These are phyloP conservation scores for Eptesicus fuscus DNA, from an alignment of 2,113 vertebrate species.

Conservation along the genomic window DNA sequence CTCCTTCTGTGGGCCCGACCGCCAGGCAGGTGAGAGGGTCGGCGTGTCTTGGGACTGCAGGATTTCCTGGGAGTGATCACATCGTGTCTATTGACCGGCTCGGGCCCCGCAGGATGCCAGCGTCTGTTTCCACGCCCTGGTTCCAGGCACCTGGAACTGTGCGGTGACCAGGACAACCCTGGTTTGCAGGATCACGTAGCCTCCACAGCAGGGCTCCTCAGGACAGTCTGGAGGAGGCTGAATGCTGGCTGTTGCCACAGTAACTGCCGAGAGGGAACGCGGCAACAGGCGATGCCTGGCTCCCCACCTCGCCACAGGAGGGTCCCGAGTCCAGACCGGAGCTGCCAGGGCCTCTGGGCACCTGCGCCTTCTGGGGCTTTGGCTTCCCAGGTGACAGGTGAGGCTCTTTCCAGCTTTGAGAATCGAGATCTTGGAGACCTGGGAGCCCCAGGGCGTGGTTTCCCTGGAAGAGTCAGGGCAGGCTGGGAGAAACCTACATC, in stretches of 20 bases:
- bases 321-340: neutral
- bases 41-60: fast-evolving
- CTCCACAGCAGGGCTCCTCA: neutral
- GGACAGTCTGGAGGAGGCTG: neutral
- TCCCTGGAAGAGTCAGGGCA: too few relatives aligned
- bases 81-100: neutral
- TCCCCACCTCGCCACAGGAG: neutral
- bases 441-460: neutral
- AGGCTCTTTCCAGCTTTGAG: neutral
- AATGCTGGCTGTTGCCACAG: neutral
- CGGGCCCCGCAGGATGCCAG: neutral
- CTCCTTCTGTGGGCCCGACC: fast-evolving
- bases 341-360: neutral
- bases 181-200: neutral
- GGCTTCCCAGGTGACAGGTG: neutral
- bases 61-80: neutral
- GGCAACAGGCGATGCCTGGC: fast-evolving
- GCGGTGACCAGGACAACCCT: neutral
- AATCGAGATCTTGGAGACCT: neutral
- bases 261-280: neutral
- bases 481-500: neutral
- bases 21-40: neutral
- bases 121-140: neutral
- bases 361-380: neutral
- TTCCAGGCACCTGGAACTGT: neutral